Conservation (phyloP, 1,140 invertebrate species). For the Pantala flavescens region DNA sequence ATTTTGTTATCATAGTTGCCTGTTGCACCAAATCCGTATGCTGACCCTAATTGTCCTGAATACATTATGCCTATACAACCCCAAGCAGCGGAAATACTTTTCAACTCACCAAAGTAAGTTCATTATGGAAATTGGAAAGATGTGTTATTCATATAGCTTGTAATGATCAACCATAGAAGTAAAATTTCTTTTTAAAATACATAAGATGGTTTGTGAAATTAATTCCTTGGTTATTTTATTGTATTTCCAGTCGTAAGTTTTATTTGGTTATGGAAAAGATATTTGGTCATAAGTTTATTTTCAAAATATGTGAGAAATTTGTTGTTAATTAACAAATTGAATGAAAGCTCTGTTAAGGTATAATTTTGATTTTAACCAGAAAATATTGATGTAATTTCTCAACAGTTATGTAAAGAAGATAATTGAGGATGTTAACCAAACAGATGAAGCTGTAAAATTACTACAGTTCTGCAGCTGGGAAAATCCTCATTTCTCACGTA, state of each 20-base stretch:
- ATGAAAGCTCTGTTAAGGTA: too few relatives aligned
- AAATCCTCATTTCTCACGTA: slow-evolving; percentile 83
- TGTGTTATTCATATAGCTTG: too few relatives aligned
- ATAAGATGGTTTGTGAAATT: too few relatives aligned
- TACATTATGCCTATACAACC: slow-evolving; percentile 65
- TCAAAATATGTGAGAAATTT: too few relatives aligned
- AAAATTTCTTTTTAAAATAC: too few relatives aligned
- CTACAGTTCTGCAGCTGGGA: slow-evolving; percentile 93
- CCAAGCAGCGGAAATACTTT: slow-evolving; percentile 70
- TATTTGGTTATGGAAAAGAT: too few relatives aligned
- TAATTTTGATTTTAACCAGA: background rate
- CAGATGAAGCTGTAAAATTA: slow-evolving; percentile 81
- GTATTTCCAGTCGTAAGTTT: too few relatives aligned
- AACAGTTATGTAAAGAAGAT: slow-evolving; percentile 86
- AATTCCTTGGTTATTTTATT: too few relatives aligned
- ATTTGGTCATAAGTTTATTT: too few relatives aligned
- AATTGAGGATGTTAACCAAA: slow-evolving; percentile 84
- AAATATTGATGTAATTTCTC: slow-evolving; percentile 20
- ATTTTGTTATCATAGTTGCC: slow-evolving; percentile 33
- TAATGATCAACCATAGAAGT: too few relatives aligned
- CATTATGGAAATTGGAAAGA: too few relatives aligned
- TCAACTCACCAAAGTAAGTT: slow-evolving; percentile 56
- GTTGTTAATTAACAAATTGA: too few relatives aligned
- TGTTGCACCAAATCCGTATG: slow-evolving; percentile 71
- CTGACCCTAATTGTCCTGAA: slow-evolving; percentile 52